phyloP scores from a whole-genome alignment of 2,113 vertebrate species.

The Elgaria multicarinata region DNA sequence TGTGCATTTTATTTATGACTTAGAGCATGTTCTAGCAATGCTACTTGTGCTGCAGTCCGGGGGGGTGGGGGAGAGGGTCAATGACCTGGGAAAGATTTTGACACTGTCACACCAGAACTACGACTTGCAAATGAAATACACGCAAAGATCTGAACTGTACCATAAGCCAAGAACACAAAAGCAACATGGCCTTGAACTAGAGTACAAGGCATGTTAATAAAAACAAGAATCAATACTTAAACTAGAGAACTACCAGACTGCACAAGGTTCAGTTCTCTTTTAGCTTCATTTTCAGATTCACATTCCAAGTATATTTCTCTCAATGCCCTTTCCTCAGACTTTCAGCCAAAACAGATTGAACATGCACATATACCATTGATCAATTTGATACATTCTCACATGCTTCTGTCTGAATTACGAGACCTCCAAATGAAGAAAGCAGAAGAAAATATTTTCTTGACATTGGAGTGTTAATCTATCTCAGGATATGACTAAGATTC shows the following conservation, averaged over 20 bases:
- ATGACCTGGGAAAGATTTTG: neutral
- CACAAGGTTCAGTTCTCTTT: neutral
- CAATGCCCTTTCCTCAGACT: slow-evolving; percentile 20
- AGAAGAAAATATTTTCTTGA: slow-evolving; percentile 21
- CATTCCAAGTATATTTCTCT: slow-evolving; percentile 23
- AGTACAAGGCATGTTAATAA: slow-evolving; percentile 65
- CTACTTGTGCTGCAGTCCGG: neutral
- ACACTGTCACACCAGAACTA: accelerated
- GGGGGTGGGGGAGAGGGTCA: slow-evolving; percentile 19
- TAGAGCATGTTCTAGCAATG: neutral
- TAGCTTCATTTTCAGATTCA: slow-evolving; percentile 33
- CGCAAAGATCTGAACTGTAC: slow-evolving; percentile 32
- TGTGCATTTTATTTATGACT: neutral
- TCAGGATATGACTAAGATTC: neutral
- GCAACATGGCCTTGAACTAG: slow-evolving; percentile 57
- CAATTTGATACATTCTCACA: slow-evolving; percentile 31
- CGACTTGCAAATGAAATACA: neutral
- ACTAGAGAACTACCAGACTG: slow-evolving; percentile 23
- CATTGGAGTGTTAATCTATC: neutral
- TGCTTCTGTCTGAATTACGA: neutral
- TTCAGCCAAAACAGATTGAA: slow-evolving; percentile 55
- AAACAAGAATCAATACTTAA: slow-evolving; percentile 43
- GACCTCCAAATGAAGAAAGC: slow-evolving; percentile 28
- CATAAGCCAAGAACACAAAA: slow-evolving; percentile 47
- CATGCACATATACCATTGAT: neutral